Percentiles rank a stretch among this genome's conserved stretches.
These are phyloP conservation scores for Acrocephalus kingi DNA, from an alignment of 2,113 vertebrate species.

Conservation along the genomic window DNA sequence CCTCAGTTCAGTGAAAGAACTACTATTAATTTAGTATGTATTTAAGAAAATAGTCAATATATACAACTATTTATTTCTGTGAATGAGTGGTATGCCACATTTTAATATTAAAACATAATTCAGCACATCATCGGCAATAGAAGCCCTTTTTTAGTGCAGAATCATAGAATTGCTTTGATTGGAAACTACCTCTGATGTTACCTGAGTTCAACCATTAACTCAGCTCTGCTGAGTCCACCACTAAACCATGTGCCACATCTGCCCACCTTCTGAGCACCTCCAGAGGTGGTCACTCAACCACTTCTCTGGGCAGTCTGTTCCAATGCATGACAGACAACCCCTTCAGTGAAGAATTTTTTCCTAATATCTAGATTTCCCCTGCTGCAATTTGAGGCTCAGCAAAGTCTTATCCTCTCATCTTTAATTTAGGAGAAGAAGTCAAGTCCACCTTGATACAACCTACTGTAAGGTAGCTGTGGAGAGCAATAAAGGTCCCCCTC, in stretches of 20 bases:
- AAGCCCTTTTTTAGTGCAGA: not conserved
- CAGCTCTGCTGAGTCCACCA: not conserved
- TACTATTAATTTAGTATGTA: not conserved
- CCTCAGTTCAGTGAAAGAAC: not conserved
- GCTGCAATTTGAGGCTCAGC: not conserved
- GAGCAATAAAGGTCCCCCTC: not conserved
- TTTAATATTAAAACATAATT: not conserved
- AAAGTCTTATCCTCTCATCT: not conserved
- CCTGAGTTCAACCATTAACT: not conserved
- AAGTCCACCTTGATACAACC: not conserved
- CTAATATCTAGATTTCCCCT: not conserved
- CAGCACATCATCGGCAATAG: not conserved
- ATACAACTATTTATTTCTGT: not conserved
- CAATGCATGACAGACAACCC: too few relatives aligned
- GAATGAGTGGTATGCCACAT: not conserved
- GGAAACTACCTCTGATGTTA: not conserved
- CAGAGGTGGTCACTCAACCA: not conserved
- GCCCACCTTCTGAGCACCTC: not conserved
- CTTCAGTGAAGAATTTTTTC: not conserved
- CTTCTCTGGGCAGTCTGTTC: not conserved
- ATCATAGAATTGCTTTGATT: not conserved
- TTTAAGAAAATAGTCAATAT: not conserved
- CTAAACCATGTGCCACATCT: accelerated
- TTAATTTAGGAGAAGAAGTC: not conserved
- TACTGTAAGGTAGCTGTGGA: too few relatives aligned